Percentiles rank a stretch among this genome's conserved stretches.
Conservation (phyloP, 1,140 invertebrate genomes). For the Mycetomoellerius zeteki region DNA sequence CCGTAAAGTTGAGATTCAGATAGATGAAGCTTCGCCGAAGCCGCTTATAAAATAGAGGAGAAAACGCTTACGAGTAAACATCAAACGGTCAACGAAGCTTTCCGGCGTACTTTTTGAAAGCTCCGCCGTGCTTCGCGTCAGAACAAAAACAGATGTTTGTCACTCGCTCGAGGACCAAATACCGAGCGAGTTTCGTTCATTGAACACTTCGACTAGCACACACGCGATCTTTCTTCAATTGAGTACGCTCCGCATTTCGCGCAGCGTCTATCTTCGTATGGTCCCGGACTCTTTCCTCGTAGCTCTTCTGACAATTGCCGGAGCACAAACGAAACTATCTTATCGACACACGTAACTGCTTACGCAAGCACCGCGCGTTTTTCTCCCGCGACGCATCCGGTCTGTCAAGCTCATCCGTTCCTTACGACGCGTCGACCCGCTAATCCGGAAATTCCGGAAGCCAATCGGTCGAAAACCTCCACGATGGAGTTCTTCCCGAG, state of each 20-base stretch:
- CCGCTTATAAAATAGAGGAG: slow-evolving; percentile 8
- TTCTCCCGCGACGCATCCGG: slow-evolving; percentile 43
- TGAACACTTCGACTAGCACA: not conserved
- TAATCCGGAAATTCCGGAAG: slow-evolving; percentile 14
- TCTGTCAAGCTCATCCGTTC: slow-evolving; percentile 38
- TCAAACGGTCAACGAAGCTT: slow-evolving; percentile 51
- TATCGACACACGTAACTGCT: slow-evolving; percentile 42
- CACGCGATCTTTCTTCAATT: slow-evolving; percentile 62
- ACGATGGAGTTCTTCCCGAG: slow-evolving; percentile 22
- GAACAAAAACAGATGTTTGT: slow-evolving; percentile 35
- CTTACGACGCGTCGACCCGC: slow-evolving; percentile 15
- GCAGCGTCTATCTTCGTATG: slow-evolving; percentile 48
- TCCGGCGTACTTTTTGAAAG: slow-evolving; percentile 37
- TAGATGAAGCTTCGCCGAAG: not conserved
- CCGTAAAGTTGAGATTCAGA: not conserved
- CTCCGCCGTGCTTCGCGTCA: slow-evolving; percentile 28
- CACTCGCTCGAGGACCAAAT: slow-evolving; percentile 9
- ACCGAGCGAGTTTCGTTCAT: slow-evolving; percentile 21
- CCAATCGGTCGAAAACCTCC: not conserved
- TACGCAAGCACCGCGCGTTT: slow-evolving; percentile 63
- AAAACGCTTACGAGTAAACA: slow-evolving; percentile 41
- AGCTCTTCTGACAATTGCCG: not conserved
- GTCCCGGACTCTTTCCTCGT: slow-evolving; percentile 37
- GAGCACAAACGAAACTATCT: slow-evolving; percentile 7
- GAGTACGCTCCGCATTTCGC: slow-evolving; percentile 22